Base-by-base conservation (phyloP, 2,113 vertebrate genomes). In the Sinocyclocheilus rhinocerous region DNA sequence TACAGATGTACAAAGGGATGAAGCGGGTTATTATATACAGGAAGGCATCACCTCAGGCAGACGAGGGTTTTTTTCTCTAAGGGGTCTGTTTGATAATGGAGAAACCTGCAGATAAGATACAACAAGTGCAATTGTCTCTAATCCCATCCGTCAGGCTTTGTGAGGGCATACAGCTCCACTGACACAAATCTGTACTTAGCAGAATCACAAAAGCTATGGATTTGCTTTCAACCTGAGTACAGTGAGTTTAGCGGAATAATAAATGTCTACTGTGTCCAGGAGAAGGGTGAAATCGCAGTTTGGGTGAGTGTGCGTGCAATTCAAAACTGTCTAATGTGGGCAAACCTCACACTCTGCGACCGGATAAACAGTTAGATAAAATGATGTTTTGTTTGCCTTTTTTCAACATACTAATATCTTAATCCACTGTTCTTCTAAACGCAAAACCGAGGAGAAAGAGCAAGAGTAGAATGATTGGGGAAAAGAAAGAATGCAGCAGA, bases 361-460 rank as follows among this genome's bases (percentile, higher is more conserved):
- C 20, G 52, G 63, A 87, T 90, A 89, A 78, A 77, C 88, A 81
- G 76, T 72, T 77, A 76, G 76, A 84, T 85, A 73, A 76, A 88
- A 83, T 76, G 8, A 7, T 72, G 63, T 52, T 63, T 86, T 77
- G 48, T 85, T 87, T 59, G 13, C 70, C 16, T 61, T n/a, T 75
- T 69, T 45, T n/a, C n/a, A 55, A 8, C 24, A 12, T 22, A 13
- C 73, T 87, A 89, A 90, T 91, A 86, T 88, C 48, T 82, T 83
- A 85, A 90, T 76, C 88, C 84, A 87, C 88, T 67, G 39, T 87
- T 84, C 57, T 85, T 70, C n/a, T 36, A 48, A 26, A 78, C 24
- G n/a, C 13, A 59, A 57, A 50, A 75, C 11, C 7, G n/a, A 63
- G 29, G 4, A 63, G 29, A 29, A 24, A 72, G 8, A 61, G 13